These are phyloP conservation scores for Alfaro cultratus DNA, from an alignment of 2,797 vertebrate genomes.

Conservation along the genomic window DNA sequence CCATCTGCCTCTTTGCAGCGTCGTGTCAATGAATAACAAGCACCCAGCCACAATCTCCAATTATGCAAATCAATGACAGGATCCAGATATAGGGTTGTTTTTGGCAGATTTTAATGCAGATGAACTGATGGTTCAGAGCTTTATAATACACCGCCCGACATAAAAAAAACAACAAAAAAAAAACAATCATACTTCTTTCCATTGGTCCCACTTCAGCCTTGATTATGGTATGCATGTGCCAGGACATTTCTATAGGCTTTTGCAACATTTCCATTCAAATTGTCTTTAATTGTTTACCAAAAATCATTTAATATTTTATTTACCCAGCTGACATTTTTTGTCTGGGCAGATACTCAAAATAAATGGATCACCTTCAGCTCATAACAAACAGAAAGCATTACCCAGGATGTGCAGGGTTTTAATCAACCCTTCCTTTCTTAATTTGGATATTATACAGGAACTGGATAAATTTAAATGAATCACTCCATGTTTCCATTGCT, in stretches of 20 bases:
- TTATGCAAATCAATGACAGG: conserved; percentile 68
- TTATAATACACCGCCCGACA: conserved; percentile 42
- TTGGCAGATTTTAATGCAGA: conserved; percentile 69
- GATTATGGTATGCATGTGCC: not conserved
- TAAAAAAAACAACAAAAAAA: not conserved
- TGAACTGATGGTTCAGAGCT: conserved; percentile 59
- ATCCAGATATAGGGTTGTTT: conserved; percentile 63
- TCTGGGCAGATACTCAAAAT: not conserved
- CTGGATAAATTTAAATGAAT: not conserved
- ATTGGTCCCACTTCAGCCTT: not conserved
- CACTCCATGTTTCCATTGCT: not conserved
- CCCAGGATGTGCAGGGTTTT: not conserved
- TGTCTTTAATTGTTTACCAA: not conserved
- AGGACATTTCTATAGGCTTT: not conserved
- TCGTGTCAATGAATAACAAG: conserved; percentile 76
- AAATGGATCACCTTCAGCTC: not conserved
- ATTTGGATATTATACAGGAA: not conserved
- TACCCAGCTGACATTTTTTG: not conserved
- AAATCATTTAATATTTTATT: not conserved
- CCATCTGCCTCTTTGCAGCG: conserved; percentile 64
- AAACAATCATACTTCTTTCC: not conserved
- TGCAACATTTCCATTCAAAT: not conserved
- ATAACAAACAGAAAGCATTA: not conserved
- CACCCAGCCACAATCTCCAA: conserved; percentile 70
- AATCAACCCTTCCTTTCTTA: not conserved